Conservation (phyloP, 2,113 vertebrate species). For the Tenrec ecaudatus region DNA sequence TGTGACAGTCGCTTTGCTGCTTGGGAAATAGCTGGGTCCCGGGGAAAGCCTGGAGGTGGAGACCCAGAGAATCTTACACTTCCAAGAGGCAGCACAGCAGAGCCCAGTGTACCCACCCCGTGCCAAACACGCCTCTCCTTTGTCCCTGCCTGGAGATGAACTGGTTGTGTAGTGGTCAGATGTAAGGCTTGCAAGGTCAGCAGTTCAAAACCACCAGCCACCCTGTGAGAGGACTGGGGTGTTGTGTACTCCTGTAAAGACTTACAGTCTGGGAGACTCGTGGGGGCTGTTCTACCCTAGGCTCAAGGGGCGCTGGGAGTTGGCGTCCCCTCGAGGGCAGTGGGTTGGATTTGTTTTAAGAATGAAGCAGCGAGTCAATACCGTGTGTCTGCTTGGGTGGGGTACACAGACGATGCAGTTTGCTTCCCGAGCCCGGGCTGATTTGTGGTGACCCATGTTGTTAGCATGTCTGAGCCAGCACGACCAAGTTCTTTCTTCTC, state of each 20-base stretch:
- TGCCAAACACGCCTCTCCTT: not conserved
- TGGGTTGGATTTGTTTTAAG: no score
- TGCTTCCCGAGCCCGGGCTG: not conserved
- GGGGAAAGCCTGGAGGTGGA: not conserved
- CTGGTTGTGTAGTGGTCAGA: slow-evolving; percentile 27
- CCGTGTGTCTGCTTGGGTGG: not conserved
- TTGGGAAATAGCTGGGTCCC: not conserved
- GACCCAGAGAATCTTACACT: not conserved
- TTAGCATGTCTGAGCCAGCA: not conserved
- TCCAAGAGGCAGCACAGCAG: not conserved
- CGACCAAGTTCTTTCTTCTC: not conserved
- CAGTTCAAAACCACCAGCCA: not conserved
- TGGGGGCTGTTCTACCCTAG: no score
- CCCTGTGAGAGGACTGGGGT: not conserved
- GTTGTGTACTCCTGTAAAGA: no score
- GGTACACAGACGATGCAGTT: not conserved
- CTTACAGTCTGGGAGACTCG: no score
- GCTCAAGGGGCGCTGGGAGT: no score
- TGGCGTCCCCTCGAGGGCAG: no score
- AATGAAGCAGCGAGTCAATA: no score
- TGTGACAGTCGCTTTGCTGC: not conserved
- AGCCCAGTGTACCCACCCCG: not conserved
- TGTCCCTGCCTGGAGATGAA: slow-evolving; percentile 64
- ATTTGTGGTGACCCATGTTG: not conserved
- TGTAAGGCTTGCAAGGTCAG: not conserved